A percentile compares a stretch with the other conserved stretches of the same genome.
phyloP scores from a whole-genome alignment of 2,888 invertebrate species.

The Drosophila yooni region DNA sequence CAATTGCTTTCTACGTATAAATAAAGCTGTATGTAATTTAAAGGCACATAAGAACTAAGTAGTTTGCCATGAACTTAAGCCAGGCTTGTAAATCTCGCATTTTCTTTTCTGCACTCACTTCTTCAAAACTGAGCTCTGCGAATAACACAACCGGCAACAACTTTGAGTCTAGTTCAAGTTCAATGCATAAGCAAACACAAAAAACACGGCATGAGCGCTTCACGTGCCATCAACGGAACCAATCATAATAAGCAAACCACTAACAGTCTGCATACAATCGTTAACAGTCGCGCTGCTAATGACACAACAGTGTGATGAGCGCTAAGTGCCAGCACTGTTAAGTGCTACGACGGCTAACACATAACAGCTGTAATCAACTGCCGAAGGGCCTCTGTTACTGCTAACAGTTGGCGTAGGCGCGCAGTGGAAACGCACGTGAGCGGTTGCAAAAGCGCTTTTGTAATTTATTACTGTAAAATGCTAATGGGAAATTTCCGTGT shows the following conservation, averaged over 20 bases:
- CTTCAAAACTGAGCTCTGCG: slow-evolving; percentile 1
- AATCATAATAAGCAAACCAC: slow-evolving; percentile 26
- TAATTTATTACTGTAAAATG: not conserved
- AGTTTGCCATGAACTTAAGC: not conserved
- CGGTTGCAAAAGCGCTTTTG: not conserved
- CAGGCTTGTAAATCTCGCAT: not conserved
- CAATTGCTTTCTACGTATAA: not conserved
- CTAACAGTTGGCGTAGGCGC: slow-evolving; percentile 32
- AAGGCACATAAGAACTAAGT: not conserved
- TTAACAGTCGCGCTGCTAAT: slow-evolving; percentile 9
- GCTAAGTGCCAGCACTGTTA: not conserved
- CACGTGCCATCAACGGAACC: slow-evolving; percentile 20
- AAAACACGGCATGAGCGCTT: not conserved
- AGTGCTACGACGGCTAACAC: not conserved
- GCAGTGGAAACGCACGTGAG: slow-evolving; percentile 39
- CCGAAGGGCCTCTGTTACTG: slow-evolving; percentile 3
- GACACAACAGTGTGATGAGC: not conserved
- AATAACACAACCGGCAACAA: slow-evolving; percentile 37
- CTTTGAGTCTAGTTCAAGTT: slow-evolving; percentile 68
- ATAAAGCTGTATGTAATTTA: not conserved
- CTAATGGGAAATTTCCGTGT: not conserved
- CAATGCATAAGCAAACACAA: slow-evolving; percentile 51
- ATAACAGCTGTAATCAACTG: slow-evolving; percentile 1
- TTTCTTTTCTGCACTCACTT: not conserved
- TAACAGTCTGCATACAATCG: slow-evolving; percentile 21